These are phyloP conservation scores for Salvelinus namaycush DNA, from an alignment of 2,113 vertebrate species.

Conservation along the genomic window DNA sequence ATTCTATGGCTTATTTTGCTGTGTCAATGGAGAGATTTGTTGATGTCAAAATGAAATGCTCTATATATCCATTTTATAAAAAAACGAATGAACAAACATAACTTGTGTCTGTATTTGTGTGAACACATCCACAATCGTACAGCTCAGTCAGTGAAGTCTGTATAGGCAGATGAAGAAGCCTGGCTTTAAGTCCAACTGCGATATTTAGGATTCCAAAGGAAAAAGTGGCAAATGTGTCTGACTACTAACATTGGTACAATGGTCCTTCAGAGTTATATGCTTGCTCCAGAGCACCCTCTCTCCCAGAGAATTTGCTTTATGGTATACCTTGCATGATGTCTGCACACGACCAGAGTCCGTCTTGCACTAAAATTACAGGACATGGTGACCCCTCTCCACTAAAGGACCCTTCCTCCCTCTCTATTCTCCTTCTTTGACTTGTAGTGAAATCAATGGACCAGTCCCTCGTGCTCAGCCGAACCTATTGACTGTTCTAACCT, in stretches of 20 bases:
- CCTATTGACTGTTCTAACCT: slow-evolving; percentile 71
- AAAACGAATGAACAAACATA: slow-evolving; percentile 43
- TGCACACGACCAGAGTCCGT: too few species aligned
- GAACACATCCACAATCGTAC: neutral
- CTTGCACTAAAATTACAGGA: too few species aligned
- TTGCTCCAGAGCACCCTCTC: too few species aligned
- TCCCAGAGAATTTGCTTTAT: too few species aligned
- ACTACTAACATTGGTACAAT: too few species aligned
- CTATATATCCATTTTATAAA: slow-evolving; percentile 84
- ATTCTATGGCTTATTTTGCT: slow-evolving; percentile 88
- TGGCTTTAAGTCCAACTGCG: too few species aligned
- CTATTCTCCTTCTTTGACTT: slow-evolving; percentile 34
- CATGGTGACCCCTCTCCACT: neutral
- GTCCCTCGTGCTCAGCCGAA: slow-evolving; percentile 56
- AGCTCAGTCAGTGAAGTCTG: too few species aligned
- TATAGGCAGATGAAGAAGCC: too few species aligned
- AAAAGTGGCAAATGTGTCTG: too few species aligned
- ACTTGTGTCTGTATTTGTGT: slow-evolving; percentile 50
- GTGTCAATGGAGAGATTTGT: slow-evolving; percentile 93
- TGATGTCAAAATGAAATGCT: slow-evolving; percentile 95
- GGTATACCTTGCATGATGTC: too few species aligned
- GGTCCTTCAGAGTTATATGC: too few species aligned
- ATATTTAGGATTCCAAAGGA: too few species aligned
- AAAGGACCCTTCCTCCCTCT: neutral
- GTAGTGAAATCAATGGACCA: slow-evolving; percentile 66